Conservation (phyloP, 1,140 invertebrate species). For the Lutraria rhynchaena region DNA sequence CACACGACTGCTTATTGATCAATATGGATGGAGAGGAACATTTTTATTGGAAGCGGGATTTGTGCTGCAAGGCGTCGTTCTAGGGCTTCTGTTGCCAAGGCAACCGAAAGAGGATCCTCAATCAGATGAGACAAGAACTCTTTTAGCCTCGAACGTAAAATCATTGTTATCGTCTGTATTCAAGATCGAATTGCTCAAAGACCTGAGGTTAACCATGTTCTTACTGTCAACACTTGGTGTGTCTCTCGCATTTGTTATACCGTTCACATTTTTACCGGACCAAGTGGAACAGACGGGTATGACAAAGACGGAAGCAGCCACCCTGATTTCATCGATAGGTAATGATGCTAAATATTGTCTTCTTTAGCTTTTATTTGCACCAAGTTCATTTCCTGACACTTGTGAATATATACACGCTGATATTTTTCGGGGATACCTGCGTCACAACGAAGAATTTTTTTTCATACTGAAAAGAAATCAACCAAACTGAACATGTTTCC, state of each 20-base stretch:
- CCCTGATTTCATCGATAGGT: conserved; percentile 24
- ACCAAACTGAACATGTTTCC: too few species aligned
- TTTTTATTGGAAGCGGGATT: not conserved
- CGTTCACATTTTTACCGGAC: conserved; percentile 26
- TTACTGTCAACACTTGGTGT: conserved; percentile 9
- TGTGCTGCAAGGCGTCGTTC: not conserved
- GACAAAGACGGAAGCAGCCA: conserved; percentile 14
- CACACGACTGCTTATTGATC: conserved; percentile 19
- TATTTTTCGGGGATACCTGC: not conserved
- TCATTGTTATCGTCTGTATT: not conserved
- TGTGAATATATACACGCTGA: not conserved
- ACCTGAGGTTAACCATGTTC: not conserved
- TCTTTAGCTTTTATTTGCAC: not conserved
- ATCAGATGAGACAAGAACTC: too few species aligned
- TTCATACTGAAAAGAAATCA: too few species aligned
- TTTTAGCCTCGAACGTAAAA: too few species aligned
- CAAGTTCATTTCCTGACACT: too few species aligned
- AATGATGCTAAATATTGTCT: not conserved
- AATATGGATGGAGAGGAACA: not conserved
- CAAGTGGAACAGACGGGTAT: conserved; percentile 16
- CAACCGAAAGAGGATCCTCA: too few species aligned
- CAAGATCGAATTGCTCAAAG: not conserved
- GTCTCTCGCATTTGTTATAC: conserved; percentile 10
- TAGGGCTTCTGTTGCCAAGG: not conserved
- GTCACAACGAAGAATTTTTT: not conserved